Conservation (phyloP, 2,797 vertebrate species). For the Myotis pilosus region DNA sequence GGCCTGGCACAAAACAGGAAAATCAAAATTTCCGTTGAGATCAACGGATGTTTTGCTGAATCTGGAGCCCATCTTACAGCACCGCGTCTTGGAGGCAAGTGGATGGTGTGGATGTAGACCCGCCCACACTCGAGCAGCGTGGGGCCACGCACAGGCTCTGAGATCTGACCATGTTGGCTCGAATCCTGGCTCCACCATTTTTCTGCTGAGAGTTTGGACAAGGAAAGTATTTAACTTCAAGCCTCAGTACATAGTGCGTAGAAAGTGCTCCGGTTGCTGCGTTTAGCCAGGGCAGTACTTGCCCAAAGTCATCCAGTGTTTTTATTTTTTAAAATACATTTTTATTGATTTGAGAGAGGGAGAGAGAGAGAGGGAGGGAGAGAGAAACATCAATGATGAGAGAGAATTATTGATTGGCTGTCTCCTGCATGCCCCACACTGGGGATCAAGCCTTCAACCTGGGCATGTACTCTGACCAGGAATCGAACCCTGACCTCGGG, state of each 20-base stretch:
- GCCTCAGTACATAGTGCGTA: background rate
- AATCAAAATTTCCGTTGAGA: background rate
- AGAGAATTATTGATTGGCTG: too few species aligned
- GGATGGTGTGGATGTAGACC: background rate
- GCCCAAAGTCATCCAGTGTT: background rate
- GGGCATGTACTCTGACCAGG: too few species aligned
- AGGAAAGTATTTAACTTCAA: background rate
- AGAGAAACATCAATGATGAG: too few species aligned
- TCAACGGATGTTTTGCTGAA: background rate
- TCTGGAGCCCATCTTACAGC: background rate
- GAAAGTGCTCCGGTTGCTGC: background rate
- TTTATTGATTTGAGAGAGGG: too few species aligned
- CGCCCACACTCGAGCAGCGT: fast-evolving
- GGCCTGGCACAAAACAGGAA: background rate
- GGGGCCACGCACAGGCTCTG: background rate
- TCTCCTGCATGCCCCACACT: too few species aligned
- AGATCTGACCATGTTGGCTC: background rate
- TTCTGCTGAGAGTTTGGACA: background rate
- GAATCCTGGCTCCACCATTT: background rate
- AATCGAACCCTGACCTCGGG: too few species aligned
- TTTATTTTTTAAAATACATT: too few species aligned
- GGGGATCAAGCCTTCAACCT: too few species aligned
- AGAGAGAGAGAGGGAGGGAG: too few species aligned
- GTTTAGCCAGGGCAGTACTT: background rate
- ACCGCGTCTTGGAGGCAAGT: background rate